Evolutionary conservation across 2,113 vertebrate genomes (phyloP).

Genomic region (Dromiciops gliroides): DNA sequence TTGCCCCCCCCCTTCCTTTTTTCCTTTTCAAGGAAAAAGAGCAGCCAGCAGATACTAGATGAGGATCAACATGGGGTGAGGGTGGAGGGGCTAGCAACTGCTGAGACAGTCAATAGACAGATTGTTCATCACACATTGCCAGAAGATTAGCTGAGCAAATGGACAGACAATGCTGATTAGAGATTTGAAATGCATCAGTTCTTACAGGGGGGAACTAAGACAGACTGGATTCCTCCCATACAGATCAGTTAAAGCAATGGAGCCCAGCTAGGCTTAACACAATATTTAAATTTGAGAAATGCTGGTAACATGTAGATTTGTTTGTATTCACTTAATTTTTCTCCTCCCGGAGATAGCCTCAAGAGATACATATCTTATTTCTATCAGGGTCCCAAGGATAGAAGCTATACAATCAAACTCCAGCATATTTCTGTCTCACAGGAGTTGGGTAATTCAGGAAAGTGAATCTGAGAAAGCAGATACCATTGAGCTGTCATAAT

Average conservation of each 20-base stretch:
- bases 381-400: slow-evolving; percentile 54
- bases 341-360: slow-evolving; percentile 61
- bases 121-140: slow-evolving; percentile 86
- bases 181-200: slow-evolving; percentile 81
- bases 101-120: slow-evolving; percentile 86
- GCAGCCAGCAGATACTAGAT: slow-evolving; percentile 84
- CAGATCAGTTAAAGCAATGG: slow-evolving; percentile 70
- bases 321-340: slow-evolving; percentile 61
- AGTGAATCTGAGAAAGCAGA: slow-evolving; percentile 55
- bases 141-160: slow-evolving; percentile 87
- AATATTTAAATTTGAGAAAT: slow-evolving; percentile 68
- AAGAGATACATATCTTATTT: slow-evolving; percentile 72
- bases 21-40: slow-evolving; percentile 82
- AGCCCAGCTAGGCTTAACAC: slow-evolving; percentile 66
- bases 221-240: slow-evolving; percentile 77
- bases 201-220: slow-evolving; percentile 80
- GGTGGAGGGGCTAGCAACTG: slow-evolving; percentile 83
- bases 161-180: slow-evolving; percentile 86
- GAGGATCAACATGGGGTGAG: slow-evolving; percentile 83
- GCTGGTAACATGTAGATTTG: slow-evolving; percentile 57
- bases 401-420: slow-evolving; percentile 64
- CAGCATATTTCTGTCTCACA: slow-evolving; percentile 51
- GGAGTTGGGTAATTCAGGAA: slow-evolving; percentile 54
- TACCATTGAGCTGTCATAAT: slow-evolving; percentile 52
- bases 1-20: neutral